Percentiles rank a stretch among this genome's conserved stretches.
Evolutionary conservation across 2,888 invertebrate species (phyloP).

Genomic region (Coenonympha glycerion): DNA sequence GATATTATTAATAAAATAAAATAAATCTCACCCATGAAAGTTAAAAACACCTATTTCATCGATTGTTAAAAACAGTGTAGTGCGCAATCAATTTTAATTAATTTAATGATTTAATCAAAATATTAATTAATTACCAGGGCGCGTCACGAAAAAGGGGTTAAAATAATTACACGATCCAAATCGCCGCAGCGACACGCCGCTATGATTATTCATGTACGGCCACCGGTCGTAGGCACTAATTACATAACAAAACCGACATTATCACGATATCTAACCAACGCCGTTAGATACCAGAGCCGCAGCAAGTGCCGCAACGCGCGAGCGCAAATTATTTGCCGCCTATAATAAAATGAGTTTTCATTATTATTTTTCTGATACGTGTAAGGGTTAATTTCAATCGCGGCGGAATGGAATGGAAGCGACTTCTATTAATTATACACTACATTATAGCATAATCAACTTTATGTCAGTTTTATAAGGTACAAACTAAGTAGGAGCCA

Average conservation of each 20-base stretch:
- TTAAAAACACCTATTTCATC: background rate
- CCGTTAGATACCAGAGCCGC: slow-evolving; percentile 11
- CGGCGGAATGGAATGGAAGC: no score
- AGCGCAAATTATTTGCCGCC: slow-evolving; percentile 5
- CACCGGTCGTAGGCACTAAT: slow-evolving; percentile 11
- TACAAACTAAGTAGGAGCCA: no score
- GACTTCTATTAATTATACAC: no score
- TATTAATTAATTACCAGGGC: no score
- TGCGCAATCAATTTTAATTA: background rate
- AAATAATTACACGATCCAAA: slow-evolving; percentile 12
- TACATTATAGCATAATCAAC: no score
- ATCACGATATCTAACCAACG: slow-evolving; percentile 16
- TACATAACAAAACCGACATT: slow-evolving; percentile 19
- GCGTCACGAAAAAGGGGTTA: slow-evolving; percentile 5
- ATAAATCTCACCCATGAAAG: background rate
- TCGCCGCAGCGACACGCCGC: slow-evolving; percentile 2
- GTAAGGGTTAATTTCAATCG: no score
- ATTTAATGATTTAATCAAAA: slow-evolving; percentile 1
- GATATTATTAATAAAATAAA: no score
- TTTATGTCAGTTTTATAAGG: no score
- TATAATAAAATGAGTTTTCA: background rate
- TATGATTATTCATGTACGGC: slow-evolving; percentile 10
- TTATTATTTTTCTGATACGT: no score
- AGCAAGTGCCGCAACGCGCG: slow-evolving; percentile 10
- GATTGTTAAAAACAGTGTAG: background rate